These are phyloP conservation scores for Icerya purchasi DNA, from an alignment of 2,888 invertebrate genomes.

Conservation along the genomic window DNA sequence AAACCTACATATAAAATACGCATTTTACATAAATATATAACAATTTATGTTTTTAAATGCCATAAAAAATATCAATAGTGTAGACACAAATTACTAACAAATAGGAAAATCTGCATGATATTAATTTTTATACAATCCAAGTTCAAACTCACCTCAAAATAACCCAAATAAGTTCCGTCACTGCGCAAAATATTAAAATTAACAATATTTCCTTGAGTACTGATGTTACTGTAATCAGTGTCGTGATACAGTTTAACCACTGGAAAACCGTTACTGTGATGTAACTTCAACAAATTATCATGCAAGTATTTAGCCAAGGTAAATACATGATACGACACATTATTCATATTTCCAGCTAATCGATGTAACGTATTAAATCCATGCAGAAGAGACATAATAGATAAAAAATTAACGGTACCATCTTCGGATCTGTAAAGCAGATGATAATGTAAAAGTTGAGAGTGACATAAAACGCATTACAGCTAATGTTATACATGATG, in stretches of 20 bases:
- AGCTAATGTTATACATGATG: no score
- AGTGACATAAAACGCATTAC: no score
- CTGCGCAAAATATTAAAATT: constrained; percentile 66
- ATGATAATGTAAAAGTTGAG: no score
- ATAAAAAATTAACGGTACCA: constrained; percentile 72
- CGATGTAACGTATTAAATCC: constrained; percentile 55
- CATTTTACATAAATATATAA: no score
- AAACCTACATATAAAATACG: constrained; percentile 39
- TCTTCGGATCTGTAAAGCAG: constrained; percentile 60
- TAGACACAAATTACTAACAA: no score
- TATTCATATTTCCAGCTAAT: constrained; percentile 39
- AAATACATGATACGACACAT: constrained; percentile 37
- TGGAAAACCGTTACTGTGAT: constrained; percentile 48
- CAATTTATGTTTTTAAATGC: no score
- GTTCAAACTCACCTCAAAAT: constrained; percentile 43
- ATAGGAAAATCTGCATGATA: no score
- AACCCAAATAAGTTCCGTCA: constrained; percentile 64
- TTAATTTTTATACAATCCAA: no score
- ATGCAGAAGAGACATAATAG: constrained; percentile 57
- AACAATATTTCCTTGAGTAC: constrained; percentile 61
- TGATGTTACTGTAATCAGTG: constrained; percentile 36
- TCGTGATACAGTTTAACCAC: constrained; percentile 53
- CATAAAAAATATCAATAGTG: no score
- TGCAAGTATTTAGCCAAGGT: constrained; percentile 51
- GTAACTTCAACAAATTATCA: constrained; percentile 35